Conservation (phyloP, 2,888 invertebrate species). For the Oscheius onirici region DNA sequence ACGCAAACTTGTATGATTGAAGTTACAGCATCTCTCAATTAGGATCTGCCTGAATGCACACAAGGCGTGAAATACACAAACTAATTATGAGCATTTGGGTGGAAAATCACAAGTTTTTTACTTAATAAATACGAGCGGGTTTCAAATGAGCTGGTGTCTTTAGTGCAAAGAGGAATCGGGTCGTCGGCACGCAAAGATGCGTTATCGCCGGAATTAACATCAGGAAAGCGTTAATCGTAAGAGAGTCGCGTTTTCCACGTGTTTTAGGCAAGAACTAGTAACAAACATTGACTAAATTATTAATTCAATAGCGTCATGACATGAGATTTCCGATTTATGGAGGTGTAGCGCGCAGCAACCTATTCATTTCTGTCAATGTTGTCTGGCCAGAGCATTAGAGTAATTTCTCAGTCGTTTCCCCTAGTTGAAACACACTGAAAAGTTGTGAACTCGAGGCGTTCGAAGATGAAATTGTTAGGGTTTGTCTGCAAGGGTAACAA, state of each 20-base stretch:
- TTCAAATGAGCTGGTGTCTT: neutral
- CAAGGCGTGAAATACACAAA: conserved; percentile 26
- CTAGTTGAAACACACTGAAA: too few species aligned
- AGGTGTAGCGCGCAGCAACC: too few species aligned
- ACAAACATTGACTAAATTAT: neutral
- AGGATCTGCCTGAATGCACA: neutral
- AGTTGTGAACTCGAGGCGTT: neutral
- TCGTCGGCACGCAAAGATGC: conserved; percentile 27
- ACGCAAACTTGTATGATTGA: too few species aligned
- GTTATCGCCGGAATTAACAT: conserved; percentile 32
- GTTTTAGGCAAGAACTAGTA: neutral
- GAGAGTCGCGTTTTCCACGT: neutral
- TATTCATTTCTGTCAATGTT: too few species aligned
- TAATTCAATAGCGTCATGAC: neutral
- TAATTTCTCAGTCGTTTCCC: too few species aligned
- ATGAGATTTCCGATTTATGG: too few species aligned
- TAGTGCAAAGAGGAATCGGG: conserved; percentile 10
- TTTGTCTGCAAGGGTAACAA: neutral
- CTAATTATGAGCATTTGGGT: conserved; percentile 29
- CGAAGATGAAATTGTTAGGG: neutral
- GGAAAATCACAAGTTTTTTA: conserved; percentile 5
- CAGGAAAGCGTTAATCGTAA: conserved; percentile 11
- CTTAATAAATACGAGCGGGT: neutral
- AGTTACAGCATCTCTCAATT: neutral
- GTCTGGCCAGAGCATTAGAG: too few species aligned